Evolutionary conservation across 2,113 vertebrate genomes (phyloP).

Genomic region (Nesogale talazaci): DNA sequence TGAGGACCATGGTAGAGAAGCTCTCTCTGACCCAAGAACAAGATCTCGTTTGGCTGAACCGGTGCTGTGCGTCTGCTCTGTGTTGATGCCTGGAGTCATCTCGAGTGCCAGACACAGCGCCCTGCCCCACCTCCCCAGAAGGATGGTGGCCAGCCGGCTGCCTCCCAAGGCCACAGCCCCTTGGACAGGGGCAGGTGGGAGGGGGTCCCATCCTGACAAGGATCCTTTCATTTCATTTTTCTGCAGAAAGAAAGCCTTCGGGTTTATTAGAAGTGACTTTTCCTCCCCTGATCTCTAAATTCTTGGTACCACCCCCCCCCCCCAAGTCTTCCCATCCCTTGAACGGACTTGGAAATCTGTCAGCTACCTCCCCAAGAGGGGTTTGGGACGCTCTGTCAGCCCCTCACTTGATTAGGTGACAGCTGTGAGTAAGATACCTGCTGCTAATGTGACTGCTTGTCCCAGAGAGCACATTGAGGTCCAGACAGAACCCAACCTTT

Average conservation of each 20-base stretch:
- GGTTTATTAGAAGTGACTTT: slow-evolving; percentile 55
- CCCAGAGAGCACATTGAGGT: slow-evolving; percentile 76
- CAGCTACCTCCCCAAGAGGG: slow-evolving; percentile 55
- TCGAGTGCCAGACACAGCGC: not conserved
- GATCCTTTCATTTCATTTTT: slow-evolving; percentile 63
- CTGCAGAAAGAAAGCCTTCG: slow-evolving; percentile 58
- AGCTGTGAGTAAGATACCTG: slow-evolving; percentile 80
- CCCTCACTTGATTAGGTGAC: slow-evolving; percentile 67
- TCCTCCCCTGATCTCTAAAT: slow-evolving; percentile 46
- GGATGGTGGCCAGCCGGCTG: not conserved
- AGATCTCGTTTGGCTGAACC: not conserved
- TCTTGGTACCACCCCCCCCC: not conserved
- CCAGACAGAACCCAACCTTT: slow-evolving; percentile 84
- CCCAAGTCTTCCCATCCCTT: not conserved
- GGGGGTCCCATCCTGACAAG: slow-evolving; percentile 52
- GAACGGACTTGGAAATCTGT: slow-evolving; percentile 40
- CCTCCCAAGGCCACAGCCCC: not conserved
- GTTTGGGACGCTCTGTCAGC: slow-evolving; percentile 59
- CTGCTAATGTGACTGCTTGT: slow-evolving; percentile 87
- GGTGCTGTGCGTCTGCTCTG: slow-evolving; percentile 40
- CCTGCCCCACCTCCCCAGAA: not conserved
- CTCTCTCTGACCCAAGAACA: slow-evolving; percentile 7
- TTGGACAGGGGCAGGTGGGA: not conserved
- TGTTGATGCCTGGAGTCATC: not conserved
- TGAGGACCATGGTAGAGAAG: slow-evolving; percentile 49